Conservation (phyloP, 1,140 invertebrate genomes). For the Drosophila willistoni region DNA sequence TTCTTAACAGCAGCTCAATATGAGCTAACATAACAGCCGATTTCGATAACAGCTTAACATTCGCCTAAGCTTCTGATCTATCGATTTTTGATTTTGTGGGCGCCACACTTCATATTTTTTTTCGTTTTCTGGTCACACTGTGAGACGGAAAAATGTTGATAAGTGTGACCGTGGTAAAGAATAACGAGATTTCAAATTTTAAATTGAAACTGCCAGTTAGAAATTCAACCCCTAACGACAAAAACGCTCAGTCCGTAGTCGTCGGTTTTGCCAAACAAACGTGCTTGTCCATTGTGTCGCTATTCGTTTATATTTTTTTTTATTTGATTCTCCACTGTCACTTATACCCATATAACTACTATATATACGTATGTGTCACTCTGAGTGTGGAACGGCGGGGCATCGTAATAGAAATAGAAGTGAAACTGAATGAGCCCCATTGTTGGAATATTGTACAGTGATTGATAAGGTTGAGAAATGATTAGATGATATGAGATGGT, state of each 20-base stretch:
- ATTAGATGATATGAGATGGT: neutral
- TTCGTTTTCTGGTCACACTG: no score
- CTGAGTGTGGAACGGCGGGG: neutral
- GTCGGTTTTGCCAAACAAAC: constrained; percentile 77
- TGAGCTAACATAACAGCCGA: neutral
- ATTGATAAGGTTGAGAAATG: neutral
- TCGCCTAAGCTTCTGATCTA: neutral
- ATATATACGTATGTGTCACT: constrained; percentile 7
- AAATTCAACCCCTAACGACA: constrained; percentile 22
- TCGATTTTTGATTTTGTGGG: neutral
- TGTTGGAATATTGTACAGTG: constrained; percentile 8
- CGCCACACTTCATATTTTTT: neutral
- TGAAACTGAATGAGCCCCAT: constrained; percentile 6
- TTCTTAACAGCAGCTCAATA: neutral
- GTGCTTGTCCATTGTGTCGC: constrained; percentile 59
- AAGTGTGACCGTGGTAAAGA: neutral
- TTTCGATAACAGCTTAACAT: neutral
- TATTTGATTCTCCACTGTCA: constrained; percentile 21
- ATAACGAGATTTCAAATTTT: neutral
- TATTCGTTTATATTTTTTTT: constrained; percentile 48
- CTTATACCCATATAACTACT: constrained; percentile 43
- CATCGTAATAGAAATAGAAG: constrained; percentile 9
- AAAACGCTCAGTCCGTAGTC: constrained; percentile 62
- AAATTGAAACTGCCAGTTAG: neutral
- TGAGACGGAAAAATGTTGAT: no score